Evolutionary conservation across 2,113 vertebrate genomes (phyloP), one percentile per base, ranked within the genome.

Genomic region (Struthidea cinerea): DNA sequence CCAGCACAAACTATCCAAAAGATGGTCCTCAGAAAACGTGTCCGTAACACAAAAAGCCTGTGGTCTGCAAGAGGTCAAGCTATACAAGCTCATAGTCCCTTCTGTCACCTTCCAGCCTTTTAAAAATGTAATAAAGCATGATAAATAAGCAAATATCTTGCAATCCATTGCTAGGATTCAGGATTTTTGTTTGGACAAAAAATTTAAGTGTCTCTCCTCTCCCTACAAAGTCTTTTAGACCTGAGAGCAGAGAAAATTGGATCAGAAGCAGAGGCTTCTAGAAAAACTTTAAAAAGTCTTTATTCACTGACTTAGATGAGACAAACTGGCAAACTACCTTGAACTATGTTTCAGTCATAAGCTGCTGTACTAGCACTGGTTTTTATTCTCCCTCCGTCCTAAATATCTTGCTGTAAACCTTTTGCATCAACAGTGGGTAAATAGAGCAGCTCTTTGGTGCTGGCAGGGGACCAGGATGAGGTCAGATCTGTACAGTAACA

Each of bases 391-490:
- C 12, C 28, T 71, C 23, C 17, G n/a, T 26, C 44, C 37, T 68
- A 63, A 89, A 69, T 8, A 76, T 33, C 60, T 37, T 82, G 76
- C 63, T 57, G 59, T 47, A 33, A 32, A 94, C 2, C 5, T 76
- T 87, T 71, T 55, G 49, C 84, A 50, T 87, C 87, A 89, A 65
- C 57, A 85, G 42, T 18, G 42, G 78, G 47, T 81, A 86, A 91
- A 96, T 11, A 85, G 46, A 83, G 60, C 56, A 42, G 46, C 44
- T 33, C 28, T 79, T 74, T 87, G 78, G 6, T 32, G 46, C 64
- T 97, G 97, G 94, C 93, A 57, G 22, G 10, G 15, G 32, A 93
- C 83, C 95, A 96, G 47, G 60, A 91, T 97, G 95, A 96, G 67
- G 30, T 97, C 97, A 96, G 35, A 63, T 83, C 80, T 81, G 57